Conservation (phyloP, 2,888 invertebrate genomes). For the Chalcis sispes region DNA sequence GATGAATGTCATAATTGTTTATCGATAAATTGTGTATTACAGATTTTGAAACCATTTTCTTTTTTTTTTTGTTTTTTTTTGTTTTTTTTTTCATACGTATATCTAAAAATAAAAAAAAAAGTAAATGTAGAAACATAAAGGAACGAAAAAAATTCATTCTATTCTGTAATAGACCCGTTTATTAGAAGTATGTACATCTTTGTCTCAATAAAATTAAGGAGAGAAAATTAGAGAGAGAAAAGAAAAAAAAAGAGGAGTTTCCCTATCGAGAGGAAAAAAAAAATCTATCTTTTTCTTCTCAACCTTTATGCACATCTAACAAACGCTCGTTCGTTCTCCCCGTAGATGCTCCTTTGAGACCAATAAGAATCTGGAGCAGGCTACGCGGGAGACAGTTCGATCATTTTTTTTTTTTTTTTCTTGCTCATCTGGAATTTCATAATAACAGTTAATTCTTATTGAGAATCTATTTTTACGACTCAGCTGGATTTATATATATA, state of each 20-base stretch:
- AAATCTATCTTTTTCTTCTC: no score
- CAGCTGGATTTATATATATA: no score
- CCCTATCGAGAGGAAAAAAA: no score
- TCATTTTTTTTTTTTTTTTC: no score
- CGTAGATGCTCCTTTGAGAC: neutral
- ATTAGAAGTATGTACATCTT: neutral
- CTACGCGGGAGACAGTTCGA: neutral
- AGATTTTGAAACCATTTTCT: no score
- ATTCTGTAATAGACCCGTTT: neutral
- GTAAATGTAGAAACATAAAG: no score
- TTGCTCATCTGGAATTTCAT: neutral
- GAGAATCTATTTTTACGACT: neutral
- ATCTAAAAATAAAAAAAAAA: no score
- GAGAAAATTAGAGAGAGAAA: neutral
- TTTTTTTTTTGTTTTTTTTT: no score
- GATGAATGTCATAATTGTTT: no score
- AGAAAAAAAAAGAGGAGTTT: neutral
- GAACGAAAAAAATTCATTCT: neutral
- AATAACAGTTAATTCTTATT: neutral
- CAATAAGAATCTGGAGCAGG: neutral
- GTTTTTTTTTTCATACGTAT: no score
- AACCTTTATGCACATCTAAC: no score
- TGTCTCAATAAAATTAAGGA: neutral
- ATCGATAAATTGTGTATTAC: no score
- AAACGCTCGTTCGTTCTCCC: neutral